Percentiles rank a stretch among this genome's conserved stretches.
Conservation (phyloP, 2,797 vertebrate species). For the Lerista edwardsae region DNA sequence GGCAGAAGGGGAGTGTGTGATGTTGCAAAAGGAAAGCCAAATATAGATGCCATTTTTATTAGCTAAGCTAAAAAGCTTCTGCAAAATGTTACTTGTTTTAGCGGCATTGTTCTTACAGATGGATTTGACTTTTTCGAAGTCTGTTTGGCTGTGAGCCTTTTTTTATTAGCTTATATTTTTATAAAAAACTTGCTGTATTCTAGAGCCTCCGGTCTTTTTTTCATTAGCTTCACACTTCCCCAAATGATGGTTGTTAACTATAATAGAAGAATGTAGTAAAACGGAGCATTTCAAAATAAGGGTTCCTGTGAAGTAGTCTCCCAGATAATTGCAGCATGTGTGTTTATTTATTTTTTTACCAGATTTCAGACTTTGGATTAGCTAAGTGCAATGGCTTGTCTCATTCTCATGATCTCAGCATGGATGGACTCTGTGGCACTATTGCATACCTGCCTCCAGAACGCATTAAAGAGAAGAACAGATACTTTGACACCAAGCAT, state of each 20-base stretch:
- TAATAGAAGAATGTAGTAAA: neutral
- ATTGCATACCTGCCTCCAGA: slow-evolving; percentile 97
- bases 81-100: neutral
- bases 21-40: neutral
- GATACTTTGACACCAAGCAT: slow-evolving; percentile 94
- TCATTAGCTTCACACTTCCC: slow-evolving; percentile 17
- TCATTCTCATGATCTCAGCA: slow-evolving; percentile 92
- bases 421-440: slow-evolving; percentile 96
- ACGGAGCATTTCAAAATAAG: neutral
- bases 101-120: neutral
- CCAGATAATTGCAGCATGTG: neutral
- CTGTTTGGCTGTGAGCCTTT: neutral
- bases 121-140: neutral
- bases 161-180: neutral
- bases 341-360: neutral
- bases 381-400: slow-evolving; percentile 95
- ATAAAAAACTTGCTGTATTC: neutral
- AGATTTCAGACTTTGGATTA: slow-evolving; percentile 98
- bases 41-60: neutral
- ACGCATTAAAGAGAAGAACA: slow-evolving; percentile 94
- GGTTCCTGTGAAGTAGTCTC: neutral
- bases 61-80: neutral
- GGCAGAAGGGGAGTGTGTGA: neutral
- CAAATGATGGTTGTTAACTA: neutral
- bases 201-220: slow-evolving; percentile 29